Evolutionary conservation across 2,888 invertebrate species (phyloP).

Genomic region (Latheticus oryzae): DNA sequence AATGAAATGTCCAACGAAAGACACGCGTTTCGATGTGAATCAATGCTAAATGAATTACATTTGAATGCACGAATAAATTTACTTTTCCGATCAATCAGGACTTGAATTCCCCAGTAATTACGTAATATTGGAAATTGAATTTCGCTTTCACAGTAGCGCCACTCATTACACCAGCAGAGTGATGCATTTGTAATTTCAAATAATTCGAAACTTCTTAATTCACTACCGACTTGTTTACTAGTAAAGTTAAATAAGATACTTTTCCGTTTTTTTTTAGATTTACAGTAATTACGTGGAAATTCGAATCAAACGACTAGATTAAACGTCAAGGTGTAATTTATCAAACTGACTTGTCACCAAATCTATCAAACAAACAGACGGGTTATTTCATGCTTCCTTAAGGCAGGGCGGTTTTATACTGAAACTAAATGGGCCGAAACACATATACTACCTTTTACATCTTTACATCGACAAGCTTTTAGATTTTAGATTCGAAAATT

Average conservation of each 20-base stretch:
- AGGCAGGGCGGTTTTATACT: constrained; percentile 27
- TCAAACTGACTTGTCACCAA: constrained; percentile 44
- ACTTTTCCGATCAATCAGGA: constrained; percentile 56
- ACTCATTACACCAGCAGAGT: constrained; percentile 14
- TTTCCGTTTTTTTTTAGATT: constrained; percentile 21
- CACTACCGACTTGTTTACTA: constrained; percentile 23
- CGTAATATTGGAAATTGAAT: constrained; percentile 52
- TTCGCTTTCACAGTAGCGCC: constrained; percentile 45
- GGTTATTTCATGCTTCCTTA: constrained; percentile 46
- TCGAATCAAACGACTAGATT: constrained; percentile 39
- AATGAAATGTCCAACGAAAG: constrained; percentile 43
- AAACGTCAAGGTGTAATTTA: constrained; percentile 48
- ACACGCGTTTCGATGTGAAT: constrained; percentile 39
- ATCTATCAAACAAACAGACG: constrained; percentile 44
- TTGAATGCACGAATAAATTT: constrained; percentile 55
- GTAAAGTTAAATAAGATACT: constrained; percentile 3
- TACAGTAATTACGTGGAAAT: constrained; percentile 37
- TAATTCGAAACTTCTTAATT: constrained; percentile 35
- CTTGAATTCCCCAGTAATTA: constrained; percentile 55
- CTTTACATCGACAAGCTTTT: constrained; percentile 12
- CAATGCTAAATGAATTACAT: constrained; percentile 55
- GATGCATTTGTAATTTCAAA: constrained; percentile 26
- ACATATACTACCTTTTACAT: constrained; percentile 7
- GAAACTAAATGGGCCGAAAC: constrained; percentile 20
- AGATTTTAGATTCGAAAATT: too few relatives aligned